phyloP scores from a whole-genome alignment of 1,140 invertebrate species.

The Brachionus plicatilis region DNA sequence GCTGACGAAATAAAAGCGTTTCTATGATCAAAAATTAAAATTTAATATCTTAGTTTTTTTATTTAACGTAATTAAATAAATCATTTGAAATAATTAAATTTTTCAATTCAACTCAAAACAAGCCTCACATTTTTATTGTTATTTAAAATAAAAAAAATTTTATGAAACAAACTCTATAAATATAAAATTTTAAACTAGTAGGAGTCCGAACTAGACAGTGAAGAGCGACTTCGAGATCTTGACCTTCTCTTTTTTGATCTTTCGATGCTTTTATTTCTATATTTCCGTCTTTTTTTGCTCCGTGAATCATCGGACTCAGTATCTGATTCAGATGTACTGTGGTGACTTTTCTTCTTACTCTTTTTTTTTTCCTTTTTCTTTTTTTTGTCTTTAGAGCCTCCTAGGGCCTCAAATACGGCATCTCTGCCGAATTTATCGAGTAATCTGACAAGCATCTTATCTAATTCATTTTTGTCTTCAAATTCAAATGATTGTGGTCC shows the following conservation, averaged over 20 bases:
- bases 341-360: neutral
- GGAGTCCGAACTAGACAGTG: neutral
- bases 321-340: neutral
- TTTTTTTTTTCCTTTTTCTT: constrained; percentile 26
- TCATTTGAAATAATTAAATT: neutral
- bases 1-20: neutral
- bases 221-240: neutral
- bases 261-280: neutral
- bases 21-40: neutral
- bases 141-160: neutral
- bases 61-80: neutral
- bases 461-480: constrained; percentile 13
- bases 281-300: neutral
- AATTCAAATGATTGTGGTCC: neutral
- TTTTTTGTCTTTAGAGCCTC: neutral
- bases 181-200: neutral
- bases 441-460: neutral
- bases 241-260: neutral
- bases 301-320: neutral
- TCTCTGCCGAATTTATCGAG: neutral
- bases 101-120: neutral
- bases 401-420: neutral
- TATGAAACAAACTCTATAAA: neutral
- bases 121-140: neutral
- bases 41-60: neutral